These are phyloP conservation scores for Oryzaephilus surinamensis DNA, from an alignment of 1,140 invertebrate genomes.

Conservation along the genomic window DNA sequence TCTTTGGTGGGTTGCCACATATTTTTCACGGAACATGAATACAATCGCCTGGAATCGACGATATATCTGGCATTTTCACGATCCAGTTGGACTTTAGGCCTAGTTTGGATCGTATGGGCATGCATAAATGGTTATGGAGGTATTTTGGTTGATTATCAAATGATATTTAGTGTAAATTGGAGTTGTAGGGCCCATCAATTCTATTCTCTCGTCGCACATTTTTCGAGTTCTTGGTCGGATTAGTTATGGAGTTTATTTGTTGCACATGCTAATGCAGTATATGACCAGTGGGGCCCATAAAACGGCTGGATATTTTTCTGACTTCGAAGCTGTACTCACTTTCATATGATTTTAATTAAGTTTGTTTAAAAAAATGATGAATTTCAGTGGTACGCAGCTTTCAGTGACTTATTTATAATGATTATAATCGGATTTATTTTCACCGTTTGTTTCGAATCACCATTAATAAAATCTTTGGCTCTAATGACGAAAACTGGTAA, in stretches of 20 bases:
- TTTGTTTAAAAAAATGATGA: neutral
- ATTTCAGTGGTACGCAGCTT: slow-evolving; percentile 16
- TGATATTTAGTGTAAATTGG: too few relatives aligned
- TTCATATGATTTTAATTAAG: slow-evolving; percentile 5
- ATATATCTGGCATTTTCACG: slow-evolving; percentile 11
- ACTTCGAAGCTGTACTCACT: slow-evolving; percentile 17
- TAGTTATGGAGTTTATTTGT: slow-evolving; percentile 21
- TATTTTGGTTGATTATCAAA: neutral
- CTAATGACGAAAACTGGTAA: too few relatives aligned
- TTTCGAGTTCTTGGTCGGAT: slow-evolving; percentile 19
- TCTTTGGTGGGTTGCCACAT: slow-evolving; percentile 10
- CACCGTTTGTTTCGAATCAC: slow-evolving; percentile 16
- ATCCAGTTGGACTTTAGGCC: slow-evolving; percentile 15
- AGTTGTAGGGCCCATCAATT: slow-evolving; percentile 21
- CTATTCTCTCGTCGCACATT: slow-evolving; percentile 15
- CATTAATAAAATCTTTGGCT: slow-evolving; percentile 9
- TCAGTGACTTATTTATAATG: slow-evolving; percentile 18
- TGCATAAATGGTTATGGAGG: slow-evolving; percentile 16
- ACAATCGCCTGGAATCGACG: slow-evolving; percentile 7
- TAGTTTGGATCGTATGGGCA: slow-evolving; percentile 15
- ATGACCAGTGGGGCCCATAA: slow-evolving; percentile 22
- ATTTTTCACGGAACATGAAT: slow-evolving; percentile 12
- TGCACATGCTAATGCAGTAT: slow-evolving; percentile 23
- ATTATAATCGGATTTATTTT: slow-evolving; percentile 17
- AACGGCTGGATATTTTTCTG: slow-evolving; percentile 21